Evolutionary conservation across 2,888 invertebrate genomes (phyloP).

Genomic region (Hyposoter didymator): DNA sequence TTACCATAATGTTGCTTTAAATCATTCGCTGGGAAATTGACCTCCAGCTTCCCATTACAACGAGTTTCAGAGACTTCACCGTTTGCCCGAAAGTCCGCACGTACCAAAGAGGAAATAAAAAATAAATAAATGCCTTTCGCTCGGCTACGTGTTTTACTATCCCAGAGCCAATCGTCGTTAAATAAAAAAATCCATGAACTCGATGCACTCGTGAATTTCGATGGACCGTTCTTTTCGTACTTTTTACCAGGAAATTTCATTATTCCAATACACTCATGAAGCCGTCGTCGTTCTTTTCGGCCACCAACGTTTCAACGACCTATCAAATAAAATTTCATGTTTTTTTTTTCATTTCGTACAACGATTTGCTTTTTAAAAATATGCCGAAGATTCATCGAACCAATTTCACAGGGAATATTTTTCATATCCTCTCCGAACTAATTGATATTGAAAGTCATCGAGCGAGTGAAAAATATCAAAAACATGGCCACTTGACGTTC

Average conservation of each 20-base stretch:
- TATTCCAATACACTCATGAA: neutral
- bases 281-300: neutral
- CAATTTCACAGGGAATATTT: neutral
- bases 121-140: constrained; percentile 9
- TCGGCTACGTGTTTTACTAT: constrained; percentile 26
- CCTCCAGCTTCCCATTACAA: constrained; percentile 54
- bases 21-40: constrained; percentile 67
- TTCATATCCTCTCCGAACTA: neutral
- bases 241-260: neutral
- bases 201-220: constrained; percentile 35
- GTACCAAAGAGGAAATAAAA: constrained; percentile 37
- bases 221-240: constrained; percentile 24
- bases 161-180: neutral
- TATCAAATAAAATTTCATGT: neutral
- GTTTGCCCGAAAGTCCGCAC: constrained; percentile 28
- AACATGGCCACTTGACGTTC: neutral
- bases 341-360: neutral
- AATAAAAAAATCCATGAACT: constrained; percentile 23
- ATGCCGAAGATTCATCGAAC: constrained; percentile 1
- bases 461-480: neutral
- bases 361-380: constrained; percentile 2
- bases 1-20: constrained; percentile 76
- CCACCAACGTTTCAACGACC: neutral
- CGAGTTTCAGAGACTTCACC: constrained; percentile 17
- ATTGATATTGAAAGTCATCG: neutral